These are phyloP conservation scores for Montipora cactus DNA, from an alignment of 64 coral and sea anemone species.

Conservation along the genomic window DNA sequence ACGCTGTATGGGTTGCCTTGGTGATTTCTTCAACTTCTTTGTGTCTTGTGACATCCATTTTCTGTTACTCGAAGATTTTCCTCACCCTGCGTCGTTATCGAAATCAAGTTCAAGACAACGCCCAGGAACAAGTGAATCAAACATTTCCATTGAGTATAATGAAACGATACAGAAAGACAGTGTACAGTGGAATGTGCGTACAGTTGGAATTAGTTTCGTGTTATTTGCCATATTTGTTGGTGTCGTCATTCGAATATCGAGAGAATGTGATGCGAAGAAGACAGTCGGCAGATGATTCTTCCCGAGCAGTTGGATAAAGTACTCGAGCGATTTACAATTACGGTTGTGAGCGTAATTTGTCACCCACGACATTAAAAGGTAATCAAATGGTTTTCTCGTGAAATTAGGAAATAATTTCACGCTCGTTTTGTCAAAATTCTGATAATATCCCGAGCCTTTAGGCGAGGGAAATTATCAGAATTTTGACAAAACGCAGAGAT, in stretches of 20 bases:
- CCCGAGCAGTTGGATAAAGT: too few species aligned
- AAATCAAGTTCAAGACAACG: neutral
- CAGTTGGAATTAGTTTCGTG: neutral
- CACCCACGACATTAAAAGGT: too few species aligned
- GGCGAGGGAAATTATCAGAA: too few species aligned
- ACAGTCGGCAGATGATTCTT: neutral
- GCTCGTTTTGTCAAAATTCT: too few species aligned
- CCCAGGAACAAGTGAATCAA: neutral
- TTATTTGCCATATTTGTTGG: neutral
- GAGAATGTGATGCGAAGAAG: neutral
- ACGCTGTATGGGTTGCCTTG: neutral
- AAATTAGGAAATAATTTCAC: too few species aligned
- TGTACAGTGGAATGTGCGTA: neutral
- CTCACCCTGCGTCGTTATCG: neutral
- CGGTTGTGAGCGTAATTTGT: too few species aligned
- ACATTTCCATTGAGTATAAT: neutral
- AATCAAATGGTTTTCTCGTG: too few species aligned
- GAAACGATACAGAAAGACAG: neutral
- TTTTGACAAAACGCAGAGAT: too few species aligned
- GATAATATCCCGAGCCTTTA: too few species aligned
- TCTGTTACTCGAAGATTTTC: neutral
- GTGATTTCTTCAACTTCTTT: neutral
- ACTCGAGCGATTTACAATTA: too few species aligned
- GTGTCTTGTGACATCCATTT: neutral
- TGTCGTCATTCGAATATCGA: neutral